Evolutionary conservation across 2,888 invertebrate genomes (phyloP).

Genomic region (Pachymerium ferrugineum): DNA sequence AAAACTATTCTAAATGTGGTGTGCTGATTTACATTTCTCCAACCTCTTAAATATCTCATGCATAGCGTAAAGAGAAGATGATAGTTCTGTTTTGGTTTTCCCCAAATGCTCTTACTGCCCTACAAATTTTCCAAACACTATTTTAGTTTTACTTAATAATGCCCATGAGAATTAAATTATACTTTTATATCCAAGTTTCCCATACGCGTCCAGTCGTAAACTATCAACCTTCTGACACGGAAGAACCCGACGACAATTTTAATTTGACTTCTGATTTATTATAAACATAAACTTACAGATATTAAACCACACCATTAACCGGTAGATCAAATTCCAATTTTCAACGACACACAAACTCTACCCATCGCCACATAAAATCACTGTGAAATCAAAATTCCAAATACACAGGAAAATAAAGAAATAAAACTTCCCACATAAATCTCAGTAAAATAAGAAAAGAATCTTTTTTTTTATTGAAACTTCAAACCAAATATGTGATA

Average conservation of each 20-base stretch:
- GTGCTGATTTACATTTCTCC: slow-evolving; percentile 15
- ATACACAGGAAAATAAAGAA: neutral
- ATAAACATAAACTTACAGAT: too few relatives aligned
- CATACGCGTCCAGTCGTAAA: slow-evolving; percentile 7
- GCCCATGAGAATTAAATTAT: neutral
- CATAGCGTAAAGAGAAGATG: neutral
- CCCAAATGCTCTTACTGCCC: neutral
- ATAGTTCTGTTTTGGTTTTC: too few relatives aligned
- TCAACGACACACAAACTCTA: too few relatives aligned
- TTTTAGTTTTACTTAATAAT: too few relatives aligned
- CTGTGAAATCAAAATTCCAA: neutral
- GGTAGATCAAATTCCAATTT: neutral
- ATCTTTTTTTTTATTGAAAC: neutral
- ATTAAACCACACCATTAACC: too few relatives aligned
- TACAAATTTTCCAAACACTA: too few relatives aligned
- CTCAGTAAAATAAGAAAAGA: neutral
- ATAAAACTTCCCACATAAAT: neutral
- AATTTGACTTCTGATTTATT: neutral
- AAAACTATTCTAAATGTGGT: slow-evolving; percentile 10
- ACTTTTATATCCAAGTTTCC: neutral
- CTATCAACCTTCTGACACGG: neutral
- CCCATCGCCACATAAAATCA: neutral
- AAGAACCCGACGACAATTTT: neutral
- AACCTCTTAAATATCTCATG: slow-evolving; percentile 5
- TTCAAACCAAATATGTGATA: neutral